These are phyloP conservation scores for Crax fasciolata DNA, from an alignment of 2,797 vertebrate genomes.

Conservation along the genomic window DNA sequence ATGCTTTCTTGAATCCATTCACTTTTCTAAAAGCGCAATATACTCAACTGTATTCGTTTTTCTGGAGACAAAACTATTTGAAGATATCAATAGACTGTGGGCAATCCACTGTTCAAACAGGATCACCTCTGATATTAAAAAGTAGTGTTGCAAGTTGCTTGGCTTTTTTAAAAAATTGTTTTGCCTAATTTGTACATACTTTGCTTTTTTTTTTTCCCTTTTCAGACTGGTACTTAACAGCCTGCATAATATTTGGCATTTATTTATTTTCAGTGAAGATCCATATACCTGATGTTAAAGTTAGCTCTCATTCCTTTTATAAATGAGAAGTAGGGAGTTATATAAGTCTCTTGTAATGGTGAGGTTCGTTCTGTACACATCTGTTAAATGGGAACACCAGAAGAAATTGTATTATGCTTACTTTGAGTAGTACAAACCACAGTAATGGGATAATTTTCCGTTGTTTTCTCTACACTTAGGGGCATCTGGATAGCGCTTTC, in stretches of 20 bases:
- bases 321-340: background rate
- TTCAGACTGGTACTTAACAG: background rate
- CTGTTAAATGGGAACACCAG: background rate
- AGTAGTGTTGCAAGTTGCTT: background rate
- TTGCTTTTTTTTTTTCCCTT: background rate
- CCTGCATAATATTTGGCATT: background rate
- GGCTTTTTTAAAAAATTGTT: background rate
- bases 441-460: background rate
- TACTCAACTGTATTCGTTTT: background rate
- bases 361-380: background rate
- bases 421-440: background rate
- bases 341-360: background rate
- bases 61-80: background rate
- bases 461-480: background rate
- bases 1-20: background rate
- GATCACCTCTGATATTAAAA: background rate
- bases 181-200: background rate
- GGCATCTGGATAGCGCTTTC: background rate
- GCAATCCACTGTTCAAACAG: background rate
- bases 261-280: background rate
- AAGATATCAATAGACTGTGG: background rate
- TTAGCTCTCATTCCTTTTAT: background rate
- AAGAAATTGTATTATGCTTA: background rate
- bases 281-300: background rate
- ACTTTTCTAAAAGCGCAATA: background rate